Evolutionary conservation across 2,888 invertebrate genomes (phyloP).

Genomic region (Phalera bucephala): DNA sequence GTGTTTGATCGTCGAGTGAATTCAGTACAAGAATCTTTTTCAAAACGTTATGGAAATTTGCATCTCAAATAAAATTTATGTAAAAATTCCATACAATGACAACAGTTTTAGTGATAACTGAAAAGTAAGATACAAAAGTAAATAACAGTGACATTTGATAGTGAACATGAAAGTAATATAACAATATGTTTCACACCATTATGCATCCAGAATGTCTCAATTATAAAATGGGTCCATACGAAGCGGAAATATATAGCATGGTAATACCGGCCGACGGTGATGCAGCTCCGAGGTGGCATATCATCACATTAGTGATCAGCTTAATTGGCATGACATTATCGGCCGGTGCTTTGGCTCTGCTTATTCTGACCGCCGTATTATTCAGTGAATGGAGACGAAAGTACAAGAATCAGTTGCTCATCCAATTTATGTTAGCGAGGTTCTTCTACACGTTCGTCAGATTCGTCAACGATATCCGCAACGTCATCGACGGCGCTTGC

Average conservation of each 20-base stretch:
- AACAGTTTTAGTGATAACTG: neutral
- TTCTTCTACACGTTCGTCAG: conserved; percentile 52
- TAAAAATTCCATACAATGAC: neutral
- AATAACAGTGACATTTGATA: no score
- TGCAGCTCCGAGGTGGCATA: conserved; percentile 22
- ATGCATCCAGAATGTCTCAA: conserved; percentile 1
- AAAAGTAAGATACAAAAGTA: no score
- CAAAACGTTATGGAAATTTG: neutral
- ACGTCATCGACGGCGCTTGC: conserved; percentile 23
- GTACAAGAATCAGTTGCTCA: conserved; percentile 65
- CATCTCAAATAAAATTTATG: neutral
- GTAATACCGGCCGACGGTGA: conserved; percentile 28
- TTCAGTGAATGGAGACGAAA: conserved; percentile 63
- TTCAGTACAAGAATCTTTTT: neutral
- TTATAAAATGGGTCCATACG: conserved; percentile 1
- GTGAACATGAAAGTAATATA: no score
- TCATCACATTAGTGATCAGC: conserved; percentile 42
- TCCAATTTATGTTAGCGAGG: conserved; percentile 66
- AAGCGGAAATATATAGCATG: conserved; percentile 31
- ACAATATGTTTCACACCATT: no score
- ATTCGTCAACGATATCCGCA: conserved; percentile 46
- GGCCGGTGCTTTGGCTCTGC: conserved; percentile 43
- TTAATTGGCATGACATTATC: conserved; percentile 55
- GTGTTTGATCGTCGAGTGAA: conserved; percentile 4
- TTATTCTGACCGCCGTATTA: conserved; percentile 54